Percentiles rank a stretch among this genome's conserved stretches.
These are phyloP conservation scores for Hyperoplus immaculatus DNA, from an alignment of 2,797 vertebrate species.

Conservation along the genomic window DNA sequence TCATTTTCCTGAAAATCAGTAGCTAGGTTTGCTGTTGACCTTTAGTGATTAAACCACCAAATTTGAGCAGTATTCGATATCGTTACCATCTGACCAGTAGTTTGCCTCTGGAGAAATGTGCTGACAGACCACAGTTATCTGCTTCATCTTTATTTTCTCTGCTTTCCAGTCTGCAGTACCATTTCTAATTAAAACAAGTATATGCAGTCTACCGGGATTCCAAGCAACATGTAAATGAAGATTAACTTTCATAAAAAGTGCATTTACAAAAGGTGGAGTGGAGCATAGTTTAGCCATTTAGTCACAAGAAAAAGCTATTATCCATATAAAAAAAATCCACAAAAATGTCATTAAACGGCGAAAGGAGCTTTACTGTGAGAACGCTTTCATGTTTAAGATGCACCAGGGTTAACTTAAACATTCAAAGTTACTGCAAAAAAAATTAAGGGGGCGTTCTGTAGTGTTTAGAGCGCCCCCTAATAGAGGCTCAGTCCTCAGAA, in stretches of 20 bases:
- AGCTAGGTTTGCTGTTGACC: neutral
- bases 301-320: neutral
- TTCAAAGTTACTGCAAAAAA: no score
- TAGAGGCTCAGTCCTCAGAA: no score
- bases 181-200: conserved; percentile 4
- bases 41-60: neutral
- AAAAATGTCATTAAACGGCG: neutral
- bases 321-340: neutral
- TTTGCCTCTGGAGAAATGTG: neutral
- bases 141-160: neutral
- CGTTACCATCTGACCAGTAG: neutral
- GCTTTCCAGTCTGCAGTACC: neutral
- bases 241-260: neutral
- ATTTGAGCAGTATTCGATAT: neutral
- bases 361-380: no score
- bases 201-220: no score
- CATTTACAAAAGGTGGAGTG: neutral
- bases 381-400: no score
- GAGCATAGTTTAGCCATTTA: neutral
- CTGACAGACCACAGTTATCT: neutral
- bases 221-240: neutral
- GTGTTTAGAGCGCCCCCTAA: no score
- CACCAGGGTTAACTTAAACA: no score
- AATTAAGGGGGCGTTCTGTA: no score
- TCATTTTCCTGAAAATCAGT: neutral